A percentile compares a stretch with the other conserved stretches of the same genome.
Conservation (phyloP, 1,140 invertebrate species). For the Apis florea region DNA sequence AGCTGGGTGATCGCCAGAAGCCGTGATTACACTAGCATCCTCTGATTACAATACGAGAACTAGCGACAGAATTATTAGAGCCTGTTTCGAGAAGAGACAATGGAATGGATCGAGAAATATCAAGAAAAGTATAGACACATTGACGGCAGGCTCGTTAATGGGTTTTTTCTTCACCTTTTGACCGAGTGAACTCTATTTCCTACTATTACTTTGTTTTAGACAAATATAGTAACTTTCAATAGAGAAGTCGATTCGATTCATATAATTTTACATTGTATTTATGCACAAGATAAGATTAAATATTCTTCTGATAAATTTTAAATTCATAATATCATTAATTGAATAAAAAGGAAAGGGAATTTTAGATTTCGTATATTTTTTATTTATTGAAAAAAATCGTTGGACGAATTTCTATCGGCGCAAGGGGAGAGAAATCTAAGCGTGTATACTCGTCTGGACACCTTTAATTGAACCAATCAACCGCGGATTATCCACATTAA, state of each 20-base stretch:
- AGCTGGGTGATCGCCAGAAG: conserved; percentile 25
- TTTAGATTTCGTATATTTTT: no score
- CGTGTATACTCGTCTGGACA: conserved; percentile 46
- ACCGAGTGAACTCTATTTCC: not conserved
- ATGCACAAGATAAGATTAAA: not conserved
- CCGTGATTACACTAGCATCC: conserved; percentile 41
- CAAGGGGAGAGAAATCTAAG: not conserved
- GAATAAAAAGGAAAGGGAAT: no score
- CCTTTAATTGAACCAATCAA: conserved; percentile 74
- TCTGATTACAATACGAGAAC: conserved; percentile 59
- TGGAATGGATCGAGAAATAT: conserved; percentile 18
- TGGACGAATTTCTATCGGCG: not conserved
- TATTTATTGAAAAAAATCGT: no score
- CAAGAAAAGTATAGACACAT: conserved; percentile 32
- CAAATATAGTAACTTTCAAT: no score
- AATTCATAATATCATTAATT: no score
- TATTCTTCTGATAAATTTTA: no score
- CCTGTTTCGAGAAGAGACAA: conserved; percentile 40
- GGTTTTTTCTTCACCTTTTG: not conserved
- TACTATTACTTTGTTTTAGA: not conserved
- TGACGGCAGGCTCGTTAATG: conserved; percentile 18
- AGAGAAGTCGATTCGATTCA: not conserved
- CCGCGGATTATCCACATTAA: conserved; percentile 75
- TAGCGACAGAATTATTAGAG: conserved; percentile 55
- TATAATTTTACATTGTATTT: not conserved